These are phyloP conservation scores for Artibeus lituratus DNA, from an alignment of 2,797 vertebrate species.

Conservation along the genomic window DNA sequence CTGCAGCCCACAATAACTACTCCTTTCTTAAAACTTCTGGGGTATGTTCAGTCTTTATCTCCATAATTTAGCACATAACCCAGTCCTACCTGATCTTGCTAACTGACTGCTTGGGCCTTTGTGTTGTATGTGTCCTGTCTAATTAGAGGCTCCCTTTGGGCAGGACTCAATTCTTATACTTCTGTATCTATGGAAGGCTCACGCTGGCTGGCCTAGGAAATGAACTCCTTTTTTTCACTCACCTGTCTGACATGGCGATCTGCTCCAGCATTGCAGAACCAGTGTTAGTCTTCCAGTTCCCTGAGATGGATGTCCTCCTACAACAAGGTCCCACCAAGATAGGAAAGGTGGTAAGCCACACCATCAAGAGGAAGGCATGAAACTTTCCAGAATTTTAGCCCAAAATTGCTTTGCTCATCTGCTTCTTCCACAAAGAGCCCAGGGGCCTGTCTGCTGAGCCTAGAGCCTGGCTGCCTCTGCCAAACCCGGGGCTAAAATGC, in stretches of 20 bases:
- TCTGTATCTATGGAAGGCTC: not conserved
- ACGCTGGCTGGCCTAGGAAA: not conserved
- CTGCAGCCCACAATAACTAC: not conserved
- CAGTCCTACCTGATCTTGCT: constrained; percentile 1
- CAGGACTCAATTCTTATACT: not conserved
- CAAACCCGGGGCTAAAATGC: not conserved
- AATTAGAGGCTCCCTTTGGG: not conserved
- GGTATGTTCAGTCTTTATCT: not conserved
- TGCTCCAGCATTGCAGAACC: constrained; percentile 99
- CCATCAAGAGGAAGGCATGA: not conserved
- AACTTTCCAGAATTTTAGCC: not conserved
- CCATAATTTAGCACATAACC: not conserved
- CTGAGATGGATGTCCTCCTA: constrained; percentile 99
- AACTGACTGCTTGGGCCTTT: not conserved
- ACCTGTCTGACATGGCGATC: constrained; percentile 99
- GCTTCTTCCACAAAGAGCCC: not conserved
- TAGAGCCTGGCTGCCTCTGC: not conserved
- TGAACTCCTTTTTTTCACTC: constrained; percentile 70
- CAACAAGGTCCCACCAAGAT: constrained; percentile 19
- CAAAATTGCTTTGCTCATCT: not conserved
- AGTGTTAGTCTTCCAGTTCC: constrained; percentile 99
- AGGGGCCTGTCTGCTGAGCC: not conserved
- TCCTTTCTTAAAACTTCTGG: not conserved
- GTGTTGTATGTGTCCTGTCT: not conserved
- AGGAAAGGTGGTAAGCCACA: not conserved